A percentile compares a stretch with the other conserved stretches of the same genome.
Evolutionary conservation across 2,113 vertebrate genomes (phyloP).

Genomic region (Noturus placidus): DNA sequence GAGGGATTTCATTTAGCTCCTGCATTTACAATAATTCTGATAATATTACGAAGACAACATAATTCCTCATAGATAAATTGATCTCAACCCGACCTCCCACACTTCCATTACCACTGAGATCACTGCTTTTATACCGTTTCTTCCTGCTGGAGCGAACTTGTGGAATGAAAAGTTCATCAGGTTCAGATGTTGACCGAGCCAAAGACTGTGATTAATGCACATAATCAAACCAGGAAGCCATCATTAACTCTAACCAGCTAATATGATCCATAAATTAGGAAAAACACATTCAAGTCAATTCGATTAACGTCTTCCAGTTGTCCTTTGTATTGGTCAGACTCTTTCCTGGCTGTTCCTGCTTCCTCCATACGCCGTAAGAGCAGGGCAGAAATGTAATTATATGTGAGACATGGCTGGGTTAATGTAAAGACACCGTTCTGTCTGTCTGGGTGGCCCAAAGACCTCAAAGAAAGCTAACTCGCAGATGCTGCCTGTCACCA

Average conservation of each 20-base stretch:
- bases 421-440: conserved; percentile 71
- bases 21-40: not conserved
- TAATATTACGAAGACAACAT: not conserved
- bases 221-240: conserved; percentile 10
- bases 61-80: not conserved
- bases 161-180: conserved; percentile 1
- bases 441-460: conserved; percentile 81
- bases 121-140: not conserved
- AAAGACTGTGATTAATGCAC: not conserved
- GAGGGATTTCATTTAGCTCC: not conserved
- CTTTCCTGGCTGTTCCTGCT: conserved; percentile 12
- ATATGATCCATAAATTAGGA: conserved; percentile 18
- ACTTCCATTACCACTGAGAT: not conserved
- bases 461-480: conserved; percentile 75
- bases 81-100: not conserved
- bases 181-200: not conserved
- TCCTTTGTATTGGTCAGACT: not conserved
- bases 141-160: not conserved
- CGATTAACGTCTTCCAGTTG: conserved; percentile 20
- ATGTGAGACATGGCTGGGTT: conserved; percentile 51
- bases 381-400: conserved; percentile 32
- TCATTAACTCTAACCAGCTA: conserved; percentile 24
- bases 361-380: conserved; percentile 7
- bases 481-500: conserved; percentile 74
- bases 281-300: conserved; percentile 25